Conservation (phyloP, 1,140 invertebrate genomes). For the Cherax destructor region DNA sequence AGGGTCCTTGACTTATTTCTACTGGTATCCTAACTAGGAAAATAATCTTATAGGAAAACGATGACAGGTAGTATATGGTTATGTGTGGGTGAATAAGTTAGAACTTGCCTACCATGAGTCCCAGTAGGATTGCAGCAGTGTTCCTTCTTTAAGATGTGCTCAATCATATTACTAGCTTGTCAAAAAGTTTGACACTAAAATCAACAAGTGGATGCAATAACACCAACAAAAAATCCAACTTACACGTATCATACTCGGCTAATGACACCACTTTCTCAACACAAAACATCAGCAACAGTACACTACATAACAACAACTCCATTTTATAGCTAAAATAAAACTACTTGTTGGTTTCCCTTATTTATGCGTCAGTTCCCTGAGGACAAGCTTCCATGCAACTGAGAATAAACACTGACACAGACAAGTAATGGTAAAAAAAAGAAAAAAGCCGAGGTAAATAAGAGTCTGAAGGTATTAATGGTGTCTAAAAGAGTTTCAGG, state of each 20-base stretch:
- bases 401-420: not conserved
- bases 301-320: not conserved
- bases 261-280: not conserved
- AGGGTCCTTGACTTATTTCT: no score
- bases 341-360: not conserved
- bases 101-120: no score
- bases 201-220: not conserved
- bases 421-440: not conserved
- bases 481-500: no score
- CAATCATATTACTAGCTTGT: no score
- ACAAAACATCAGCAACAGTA: not conserved
- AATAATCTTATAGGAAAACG: no score
- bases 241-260: not conserved
- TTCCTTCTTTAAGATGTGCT: no score
- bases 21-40: no score
- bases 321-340: not conserved
- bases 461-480: not conserved
- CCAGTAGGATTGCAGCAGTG: no score
- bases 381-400: not conserved
- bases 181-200: no score
- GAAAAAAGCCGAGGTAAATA: not conserved
- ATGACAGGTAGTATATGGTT: no score
- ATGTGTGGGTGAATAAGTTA: no score
- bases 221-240: not conserved
- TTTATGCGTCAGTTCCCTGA: slow-evolving; percentile 10